Evolutionary conservation across 2,797 vertebrate genomes (phyloP).

Genomic region (Chiloscyllium punctatum): DNA sequence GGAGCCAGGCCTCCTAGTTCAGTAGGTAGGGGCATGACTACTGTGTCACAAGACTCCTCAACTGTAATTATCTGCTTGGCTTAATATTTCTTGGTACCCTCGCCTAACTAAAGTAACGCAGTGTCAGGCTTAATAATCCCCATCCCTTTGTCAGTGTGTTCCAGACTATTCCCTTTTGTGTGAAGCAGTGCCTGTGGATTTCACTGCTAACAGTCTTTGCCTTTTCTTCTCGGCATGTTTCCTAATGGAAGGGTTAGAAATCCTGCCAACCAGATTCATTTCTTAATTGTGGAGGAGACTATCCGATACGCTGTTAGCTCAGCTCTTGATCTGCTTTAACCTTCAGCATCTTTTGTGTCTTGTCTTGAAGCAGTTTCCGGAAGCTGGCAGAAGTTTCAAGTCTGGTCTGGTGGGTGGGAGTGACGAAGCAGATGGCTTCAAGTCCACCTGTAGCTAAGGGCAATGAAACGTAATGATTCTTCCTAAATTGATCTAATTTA

Average conservation of each 20-base stretch:
- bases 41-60: too few species aligned
- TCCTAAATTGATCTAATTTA: neutral
- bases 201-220: neutral
- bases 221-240: neutral
- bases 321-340: neutral
- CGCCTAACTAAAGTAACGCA: neutral
- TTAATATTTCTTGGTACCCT: neutral
- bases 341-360: neutral
- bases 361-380: neutral
- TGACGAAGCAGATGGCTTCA: conserved; percentile 22
- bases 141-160: neutral
- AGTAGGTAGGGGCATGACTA: too few species aligned
- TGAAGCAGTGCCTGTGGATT: neutral
- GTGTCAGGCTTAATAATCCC: neutral
- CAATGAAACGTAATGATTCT: neutral
- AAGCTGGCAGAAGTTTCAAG: neutral
- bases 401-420: neutral
- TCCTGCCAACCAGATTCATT: neutral
- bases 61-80: neutral
- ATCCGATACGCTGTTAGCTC: neutral
- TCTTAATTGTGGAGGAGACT: neutral
- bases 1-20: too few species aligned
- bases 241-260: neutral
- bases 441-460: conserved; percentile 21
- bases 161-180: neutral